phyloP scores from a whole-genome alignment of 2,797 vertebrate genomes.

The Sebastes glaucus region DNA sequence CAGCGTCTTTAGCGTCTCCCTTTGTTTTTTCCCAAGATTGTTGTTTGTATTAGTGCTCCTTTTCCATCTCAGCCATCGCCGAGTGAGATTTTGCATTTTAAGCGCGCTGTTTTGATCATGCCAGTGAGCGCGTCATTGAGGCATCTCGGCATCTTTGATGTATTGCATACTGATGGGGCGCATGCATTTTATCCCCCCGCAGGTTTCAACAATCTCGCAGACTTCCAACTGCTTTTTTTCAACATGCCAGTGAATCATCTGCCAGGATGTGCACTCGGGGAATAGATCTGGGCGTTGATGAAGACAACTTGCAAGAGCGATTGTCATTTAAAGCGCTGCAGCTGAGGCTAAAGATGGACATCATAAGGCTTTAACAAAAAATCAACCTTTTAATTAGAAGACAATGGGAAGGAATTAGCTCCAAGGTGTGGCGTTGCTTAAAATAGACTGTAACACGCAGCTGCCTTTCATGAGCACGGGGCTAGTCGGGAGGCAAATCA shows the following conservation, averaged over 20 bases:
- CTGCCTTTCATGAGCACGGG: background rate
- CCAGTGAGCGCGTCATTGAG: conserved; percentile 60
- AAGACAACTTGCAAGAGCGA: conserved; percentile 42
- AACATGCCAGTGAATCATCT: conserved; percentile 72
- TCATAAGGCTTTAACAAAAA: conserved; percentile 20
- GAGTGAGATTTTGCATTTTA: conserved; percentile 65
- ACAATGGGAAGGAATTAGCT: background rate
- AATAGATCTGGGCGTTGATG: conserved; percentile 52
- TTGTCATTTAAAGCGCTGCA: conserved; percentile 49
- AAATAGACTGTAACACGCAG: conserved; percentile 5
- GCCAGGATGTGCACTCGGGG: conserved; percentile 45
- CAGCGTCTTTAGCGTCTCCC: background rate
- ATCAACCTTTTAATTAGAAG: conserved; percentile 48
- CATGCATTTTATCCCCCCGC: conserved; percentile 48
- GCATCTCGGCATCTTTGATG: conserved; percentile 73
- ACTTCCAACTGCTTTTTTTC: conserved; percentile 65
- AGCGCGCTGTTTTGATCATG: conserved; percentile 76
- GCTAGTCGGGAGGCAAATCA: conserved; percentile 26
- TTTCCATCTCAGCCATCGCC: conserved; percentile 29
- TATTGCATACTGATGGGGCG: conserved; percentile 65
- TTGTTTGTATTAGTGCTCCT: conserved; percentile 56
- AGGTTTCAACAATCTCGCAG: conserved; percentile 70
- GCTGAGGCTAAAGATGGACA: conserved; percentile 45
- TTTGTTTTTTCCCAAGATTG: conserved; percentile 34
- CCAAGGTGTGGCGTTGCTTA: conserved; percentile 11